These are phyloP conservation scores for Mastacembelus armatus DNA, from an alignment of 2,797 vertebrate genomes.

Conservation along the genomic window DNA sequence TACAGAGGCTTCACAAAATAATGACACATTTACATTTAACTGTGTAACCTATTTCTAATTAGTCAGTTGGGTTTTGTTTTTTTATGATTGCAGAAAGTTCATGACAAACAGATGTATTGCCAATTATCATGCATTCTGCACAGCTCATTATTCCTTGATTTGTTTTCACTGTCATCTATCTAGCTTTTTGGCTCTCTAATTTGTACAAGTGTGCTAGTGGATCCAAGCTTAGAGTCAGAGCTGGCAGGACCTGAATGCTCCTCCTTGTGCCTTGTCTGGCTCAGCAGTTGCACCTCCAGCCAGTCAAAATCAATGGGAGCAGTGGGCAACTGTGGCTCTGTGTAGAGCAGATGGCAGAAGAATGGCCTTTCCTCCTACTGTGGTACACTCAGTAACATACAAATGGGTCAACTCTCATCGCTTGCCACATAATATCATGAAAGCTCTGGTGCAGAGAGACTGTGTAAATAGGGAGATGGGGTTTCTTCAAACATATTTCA, in stretches of 20 bases:
- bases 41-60: conserved; percentile 85
- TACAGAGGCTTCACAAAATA: conserved; percentile 74
- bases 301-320: conserved; percentile 78
- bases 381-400: conserved; percentile 68
- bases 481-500: conserved; percentile 41
- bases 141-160: conserved; percentile 78
- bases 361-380: conserved; percentile 76
- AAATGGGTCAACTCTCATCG: conserved; percentile 69
- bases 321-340: conserved; percentile 74
- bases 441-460: conserved; percentile 6
- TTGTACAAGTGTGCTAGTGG: conserved; percentile 75
- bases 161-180: conserved; percentile 62
- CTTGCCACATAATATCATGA: conserved; percentile 47
- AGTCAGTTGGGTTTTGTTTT: conserved; percentile 81
- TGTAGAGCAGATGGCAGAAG: conserved; percentile 82
- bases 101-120: conserved; percentile 86
- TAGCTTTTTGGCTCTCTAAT: conserved; percentile 61
- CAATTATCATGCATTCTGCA: conserved; percentile 79
- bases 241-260: conserved; percentile 82
- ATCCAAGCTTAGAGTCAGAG: conserved; percentile 58
- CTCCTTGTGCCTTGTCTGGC: conserved; percentile 77
- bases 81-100: conserved; percentile 78
- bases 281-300: conserved; percentile 71
- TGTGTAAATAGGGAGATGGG: conserved; percentile 23
- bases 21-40: conserved; percentile 88